Percentiles rank a stretch among this genome's conserved stretches.
These are phyloP conservation scores for Porites lutea DNA, from an alignment of 64 coral and sea anemone species.

Conservation along the genomic window DNA sequence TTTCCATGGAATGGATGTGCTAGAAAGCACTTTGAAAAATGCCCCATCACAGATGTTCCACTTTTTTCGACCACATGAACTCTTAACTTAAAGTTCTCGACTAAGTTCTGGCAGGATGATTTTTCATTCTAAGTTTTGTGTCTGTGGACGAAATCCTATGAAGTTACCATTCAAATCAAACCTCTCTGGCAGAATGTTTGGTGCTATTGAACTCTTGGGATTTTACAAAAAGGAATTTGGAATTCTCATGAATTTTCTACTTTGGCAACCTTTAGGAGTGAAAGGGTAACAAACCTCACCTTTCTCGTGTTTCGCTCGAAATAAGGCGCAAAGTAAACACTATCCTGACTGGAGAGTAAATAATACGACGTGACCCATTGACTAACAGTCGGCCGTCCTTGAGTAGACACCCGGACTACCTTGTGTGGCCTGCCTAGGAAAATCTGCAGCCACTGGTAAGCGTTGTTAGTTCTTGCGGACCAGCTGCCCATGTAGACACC, in stretches of 20 bases:
- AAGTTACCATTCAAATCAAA: no score
- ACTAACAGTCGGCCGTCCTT: slow-evolving; percentile 41
- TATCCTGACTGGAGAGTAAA: slow-evolving; percentile 66
- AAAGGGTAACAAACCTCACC: slow-evolving; percentile 1
- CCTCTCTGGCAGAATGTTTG: no score
- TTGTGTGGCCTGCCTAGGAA: slow-evolving; percentile 49
- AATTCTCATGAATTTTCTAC: background rate
- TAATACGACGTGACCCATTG: slow-evolving; percentile 78
- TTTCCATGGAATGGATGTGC: no score
- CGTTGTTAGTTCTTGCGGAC: slow-evolving; percentile 61
- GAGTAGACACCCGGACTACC: slow-evolving; percentile 58
- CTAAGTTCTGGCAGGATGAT: no score
- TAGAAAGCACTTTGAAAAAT: no score
- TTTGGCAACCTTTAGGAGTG: background rate
- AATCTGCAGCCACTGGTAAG: slow-evolving; percentile 71
- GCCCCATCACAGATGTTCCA: no score
- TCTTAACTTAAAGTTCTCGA: no score
- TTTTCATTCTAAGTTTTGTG: no score
- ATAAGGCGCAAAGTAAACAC: slow-evolving; percentile 63
- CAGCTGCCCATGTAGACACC: slow-evolving; percentile 58
- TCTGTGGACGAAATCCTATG: no score
- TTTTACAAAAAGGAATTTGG: no score
- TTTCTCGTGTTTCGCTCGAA: slow-evolving; percentile 49
- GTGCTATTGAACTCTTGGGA: no score
- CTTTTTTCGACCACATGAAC: no score